phyloP scores from a whole-genome alignment of 2,888 invertebrate species.

The Stomorhina lunata region DNA sequence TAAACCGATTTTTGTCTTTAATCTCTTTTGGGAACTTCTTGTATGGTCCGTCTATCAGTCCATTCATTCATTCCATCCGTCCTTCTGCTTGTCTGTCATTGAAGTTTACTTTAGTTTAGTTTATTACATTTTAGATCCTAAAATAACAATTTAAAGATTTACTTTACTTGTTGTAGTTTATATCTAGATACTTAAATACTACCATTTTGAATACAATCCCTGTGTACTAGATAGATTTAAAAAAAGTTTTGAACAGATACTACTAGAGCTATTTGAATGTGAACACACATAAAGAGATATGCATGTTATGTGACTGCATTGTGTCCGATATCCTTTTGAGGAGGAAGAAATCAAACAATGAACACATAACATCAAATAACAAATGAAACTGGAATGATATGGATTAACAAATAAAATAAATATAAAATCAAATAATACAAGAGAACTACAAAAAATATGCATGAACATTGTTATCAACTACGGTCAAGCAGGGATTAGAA shows the following conservation, averaged over 20 bases:
- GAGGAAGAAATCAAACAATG: conserved; percentile 60
- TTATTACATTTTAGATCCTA: conserved; percentile 55
- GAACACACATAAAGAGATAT: background rate
- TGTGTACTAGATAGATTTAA: background rate
- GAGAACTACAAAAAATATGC: conserved; percentile 1
- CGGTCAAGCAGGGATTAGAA: conserved; percentile 24
- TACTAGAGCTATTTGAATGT: background rate
- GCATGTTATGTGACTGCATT: conserved; percentile 51
- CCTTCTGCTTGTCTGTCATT: background rate
- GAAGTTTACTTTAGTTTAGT: conserved; percentile 52
- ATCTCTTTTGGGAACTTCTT: conserved; percentile 13
- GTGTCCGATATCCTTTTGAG: conserved; percentile 46
- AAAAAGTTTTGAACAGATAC: background rate
- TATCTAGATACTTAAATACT: background rate
- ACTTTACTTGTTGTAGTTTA: conserved; percentile 33
- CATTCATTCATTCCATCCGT: no score
- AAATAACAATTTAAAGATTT: conserved; percentile 64
- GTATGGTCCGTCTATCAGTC: background rate
- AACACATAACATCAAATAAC: conserved; percentile 59
- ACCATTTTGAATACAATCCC: background rate
- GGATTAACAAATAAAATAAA: conserved; percentile 53
- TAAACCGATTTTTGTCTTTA: conserved; percentile 39
- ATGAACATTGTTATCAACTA: background rate
- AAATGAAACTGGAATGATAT: conserved; percentile 60
- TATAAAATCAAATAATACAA: conserved; percentile 30